Base-by-base conservation (phyloP, 2,888 invertebrate genomes). In the Eretmocerus hayati region DNA sequence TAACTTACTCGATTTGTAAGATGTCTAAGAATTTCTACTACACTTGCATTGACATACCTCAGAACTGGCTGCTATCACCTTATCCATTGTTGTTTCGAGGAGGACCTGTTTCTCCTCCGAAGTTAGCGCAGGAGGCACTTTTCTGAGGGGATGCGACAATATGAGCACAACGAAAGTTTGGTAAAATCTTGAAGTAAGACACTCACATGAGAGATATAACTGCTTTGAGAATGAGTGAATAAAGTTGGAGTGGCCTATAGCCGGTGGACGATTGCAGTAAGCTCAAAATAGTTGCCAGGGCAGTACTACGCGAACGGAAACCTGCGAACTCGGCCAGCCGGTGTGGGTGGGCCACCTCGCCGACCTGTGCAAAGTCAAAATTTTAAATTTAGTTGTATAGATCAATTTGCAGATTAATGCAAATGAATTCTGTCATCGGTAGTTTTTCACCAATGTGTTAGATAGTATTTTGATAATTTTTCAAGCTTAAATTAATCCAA, bases 1-100 rank as follows among this genome's bases (percentile, higher is more conserved):
- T n/a, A n/a, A n/a, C n/a, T n/a, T n/a, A n/a, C n/a, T n/a, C n/a
- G n/a, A n/a, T n/a, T n/a, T n/a, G n/a, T n/a, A n/a, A n/a, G n/a
- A n/a, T n/a, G n/a, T n/a, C n/a, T n/a, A n/a, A n/a, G n/a, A n/a
- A n/a, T n/a, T n/a, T n/a, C n/a, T n/a, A n/a, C n/a, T n/a, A n/a
- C n/a, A n/a, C n/a, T n/a, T n/a, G n/a, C n/a, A n/a, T n/a, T n/a
- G n/a, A n/a, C n/a, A 22, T 38, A 65, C 63, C 58, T 69, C 66
- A 3, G 56, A 47, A 56, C 65, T 65, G 11, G 66, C 63, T 13
- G 61, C 60, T 33, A 68, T 64, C 3, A 65, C 62, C 58, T 68
- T 69, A 38, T 69, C 66, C 45, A 67, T 51, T n/a, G 64, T 51
- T 1, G 63, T 63, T 32, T 64, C 61, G 2, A 69, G 54, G n/a